Evolutionary conservation across 1,140 invertebrate genomes (phyloP), one percentile per base, ranked within the genome.

Genomic region (Trinorchestia longiramus): DNA sequence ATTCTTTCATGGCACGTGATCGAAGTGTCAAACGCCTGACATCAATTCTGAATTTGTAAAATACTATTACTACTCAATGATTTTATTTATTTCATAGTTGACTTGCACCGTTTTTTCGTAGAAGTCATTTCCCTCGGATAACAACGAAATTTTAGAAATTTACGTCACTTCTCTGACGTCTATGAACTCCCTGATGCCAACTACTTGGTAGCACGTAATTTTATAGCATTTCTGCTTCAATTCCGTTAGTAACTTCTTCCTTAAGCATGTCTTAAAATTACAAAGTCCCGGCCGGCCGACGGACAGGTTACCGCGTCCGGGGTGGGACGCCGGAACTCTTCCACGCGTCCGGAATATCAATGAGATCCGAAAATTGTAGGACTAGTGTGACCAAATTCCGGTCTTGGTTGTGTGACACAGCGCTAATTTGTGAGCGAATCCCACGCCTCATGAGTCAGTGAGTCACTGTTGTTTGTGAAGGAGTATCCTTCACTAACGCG

Each of bases 331-430:
- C 88, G 88, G 88, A 90, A 90, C 88, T 90, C 88, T 36, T 42
- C 88, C 88, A 43, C 88, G 88, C 88, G 88, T 90, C 88, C 88
- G 88, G 88, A 90, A 90, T 90, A 90, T 90, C 88, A 90, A 90
- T 90, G 88, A 90, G 43, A 43, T 90, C 88, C 41, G 0, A 41
- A 90, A 90, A 90, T 90, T 90, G 88, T 43, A 41, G 88, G 88
- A 90, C n/a, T 90, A 90, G 28, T 36, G 88, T 42, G 43, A 90
- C 88, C 88, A 42, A 43, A 90, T 42, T 90, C 88, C 88, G 88
- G 43, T 77, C 11, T 28, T 36, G 28, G 11, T 77, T 77, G 62
- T 77, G 62, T 77, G 62, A 77, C 62, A 36, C 62, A 77, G 28
- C 62, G 62, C 28, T 77, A 77, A 77, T 77, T 77, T 77, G 15